A percentile compares a stretch with the other conserved stretches of the same genome.
Conservation (phyloP, 2,888 invertebrate genomes). For the Thereva nobilitata region DNA sequence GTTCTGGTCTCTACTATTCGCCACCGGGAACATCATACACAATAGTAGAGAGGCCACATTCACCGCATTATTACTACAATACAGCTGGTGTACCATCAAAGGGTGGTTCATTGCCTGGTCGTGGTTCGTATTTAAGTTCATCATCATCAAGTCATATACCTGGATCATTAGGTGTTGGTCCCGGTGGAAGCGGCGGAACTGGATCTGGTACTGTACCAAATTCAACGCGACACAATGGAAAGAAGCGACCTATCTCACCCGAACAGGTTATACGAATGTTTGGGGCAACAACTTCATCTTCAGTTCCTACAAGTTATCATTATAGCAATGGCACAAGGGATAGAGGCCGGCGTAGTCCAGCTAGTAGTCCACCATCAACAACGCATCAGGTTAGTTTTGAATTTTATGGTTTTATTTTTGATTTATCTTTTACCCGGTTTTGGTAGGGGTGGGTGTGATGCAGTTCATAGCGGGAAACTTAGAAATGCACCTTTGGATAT, state of each 20-base stretch:
- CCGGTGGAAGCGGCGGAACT: constrained; percentile 49
- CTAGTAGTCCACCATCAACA: constrained; percentile 78
- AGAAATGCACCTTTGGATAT: no score
- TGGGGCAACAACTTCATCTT: constrained; percentile 62
- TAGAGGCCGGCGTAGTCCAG: constrained; percentile 64
- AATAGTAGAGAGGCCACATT: constrained; percentile 79
- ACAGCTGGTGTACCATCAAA: constrained; percentile 57
- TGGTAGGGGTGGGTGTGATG: no score
- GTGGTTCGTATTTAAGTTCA: constrained; percentile 69
- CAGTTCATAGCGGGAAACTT: no score
- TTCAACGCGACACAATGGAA: constrained; percentile 62
- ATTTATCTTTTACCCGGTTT: no score
- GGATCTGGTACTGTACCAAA: constrained; percentile 51
- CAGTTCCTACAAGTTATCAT: constrained; percentile 60
- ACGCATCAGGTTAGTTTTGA: constrained; percentile 68
- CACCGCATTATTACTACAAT: constrained; percentile 64
- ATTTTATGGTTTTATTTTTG: no score
- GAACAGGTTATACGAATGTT: constrained; percentile 77
- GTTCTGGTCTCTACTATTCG: constrained; percentile 79
- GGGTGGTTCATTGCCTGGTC: constrained; percentile 57
- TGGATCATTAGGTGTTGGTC: constrained; percentile 44
- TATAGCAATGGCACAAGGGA: constrained; percentile 58
- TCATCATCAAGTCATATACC: constrained; percentile 64
- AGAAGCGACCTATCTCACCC: constrained; percentile 81
- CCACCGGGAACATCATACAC: constrained; percentile 89